These are phyloP conservation scores for Crotalus tigris DNA, from an alignment of 2,113 vertebrate genomes.

Conservation along the genomic window DNA sequence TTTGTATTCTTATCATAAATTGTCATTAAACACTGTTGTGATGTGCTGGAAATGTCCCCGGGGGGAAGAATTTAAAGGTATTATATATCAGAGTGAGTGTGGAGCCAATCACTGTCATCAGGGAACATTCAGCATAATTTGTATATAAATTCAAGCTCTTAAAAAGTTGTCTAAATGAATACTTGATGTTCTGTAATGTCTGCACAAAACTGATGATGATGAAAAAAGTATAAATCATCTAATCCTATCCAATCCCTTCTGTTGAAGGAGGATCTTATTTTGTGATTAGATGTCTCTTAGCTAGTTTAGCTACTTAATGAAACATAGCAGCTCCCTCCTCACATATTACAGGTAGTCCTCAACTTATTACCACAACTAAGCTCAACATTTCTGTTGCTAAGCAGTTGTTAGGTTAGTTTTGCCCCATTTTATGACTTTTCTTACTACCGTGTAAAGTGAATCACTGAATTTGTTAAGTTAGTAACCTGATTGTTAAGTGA, in stretches of 20 bases:
- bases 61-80: slow-evolving; percentile 1
- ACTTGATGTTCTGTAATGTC: slow-evolving; percentile 48
- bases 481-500: background rate
- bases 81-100: slow-evolving; percentile 21
- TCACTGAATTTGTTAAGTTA: background rate
- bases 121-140: slow-evolving; percentile 40
- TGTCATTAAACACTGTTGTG: background rate
- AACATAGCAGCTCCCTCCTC: slow-evolving; percentile 15
- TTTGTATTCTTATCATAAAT: background rate
- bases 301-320: slow-evolving; percentile 31
- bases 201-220: slow-evolving; percentile 45
- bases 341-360: background rate
- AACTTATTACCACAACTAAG: background rate
- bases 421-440: background rate
- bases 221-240: slow-evolving; percentile 53
- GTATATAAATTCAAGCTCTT: slow-evolving; percentile 32
- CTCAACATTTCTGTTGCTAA: background rate
- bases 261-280: slow-evolving; percentile 41
- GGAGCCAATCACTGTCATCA: background rate
- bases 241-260: slow-evolving; percentile 52
- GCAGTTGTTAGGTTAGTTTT: background rate
- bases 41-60: background rate
- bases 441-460: background rate
- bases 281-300: slow-evolving; percentile 31
- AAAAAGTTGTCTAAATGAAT: slow-evolving; percentile 35